phyloP scores from a whole-genome alignment of 2,113 vertebrate genomes.

The Ammodytes dubius region DNA sequence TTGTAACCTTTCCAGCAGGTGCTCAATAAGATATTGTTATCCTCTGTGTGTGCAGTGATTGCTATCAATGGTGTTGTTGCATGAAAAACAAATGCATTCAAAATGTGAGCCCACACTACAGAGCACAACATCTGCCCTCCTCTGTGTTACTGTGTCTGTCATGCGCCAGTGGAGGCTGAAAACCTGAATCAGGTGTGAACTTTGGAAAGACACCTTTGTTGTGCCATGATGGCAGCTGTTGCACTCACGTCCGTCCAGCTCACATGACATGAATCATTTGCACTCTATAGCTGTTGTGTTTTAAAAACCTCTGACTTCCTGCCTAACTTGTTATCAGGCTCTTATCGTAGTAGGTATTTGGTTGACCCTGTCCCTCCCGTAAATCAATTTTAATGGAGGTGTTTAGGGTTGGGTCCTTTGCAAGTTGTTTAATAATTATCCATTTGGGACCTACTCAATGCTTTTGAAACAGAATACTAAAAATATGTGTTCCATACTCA shows the following conservation, averaged over 20 bases:
- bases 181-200: conserved; percentile 26
- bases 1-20: conserved; percentile 37
- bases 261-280: background rate
- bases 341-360: background rate
- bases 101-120: background rate
- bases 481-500: background rate
- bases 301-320: background rate
- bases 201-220: conserved; percentile 6
- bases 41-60: conserved; percentile 9
- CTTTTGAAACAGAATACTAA: background rate
- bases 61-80: conserved; percentile 34
- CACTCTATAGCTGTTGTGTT: background rate
- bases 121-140: conserved; percentile 44
- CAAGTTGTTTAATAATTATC: background rate
- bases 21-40: background rate
- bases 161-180: conserved; percentile 26
- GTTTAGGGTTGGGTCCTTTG: background rate
- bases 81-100: conserved; percentile 1
- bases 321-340: background rate
- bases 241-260: background rate
- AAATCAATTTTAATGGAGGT: background rate
- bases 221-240: background rate
- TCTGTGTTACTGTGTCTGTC: conserved; percentile 33
- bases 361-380: background rate
- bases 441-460: background rate